Evolutionary conservation across 2,797 vertebrate species (phyloP).

Genomic region (Hippocampus kuda): DNA sequence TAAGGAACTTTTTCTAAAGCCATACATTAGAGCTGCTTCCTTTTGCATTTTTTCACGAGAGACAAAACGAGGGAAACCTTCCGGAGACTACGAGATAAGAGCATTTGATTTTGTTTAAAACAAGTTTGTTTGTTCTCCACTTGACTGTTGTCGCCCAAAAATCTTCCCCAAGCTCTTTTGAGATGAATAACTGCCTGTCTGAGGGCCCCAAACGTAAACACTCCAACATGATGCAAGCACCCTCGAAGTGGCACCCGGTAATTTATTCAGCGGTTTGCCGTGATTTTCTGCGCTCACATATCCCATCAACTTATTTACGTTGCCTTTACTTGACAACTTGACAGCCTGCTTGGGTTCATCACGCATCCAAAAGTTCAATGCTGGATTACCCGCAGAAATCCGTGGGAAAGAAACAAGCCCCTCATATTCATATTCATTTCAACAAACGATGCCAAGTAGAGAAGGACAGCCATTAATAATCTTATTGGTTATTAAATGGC

Average conservation of each 20-base stretch:
- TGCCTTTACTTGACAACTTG: slow-evolving; percentile 22
- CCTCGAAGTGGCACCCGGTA: not conserved
- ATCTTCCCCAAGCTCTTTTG: not conserved
- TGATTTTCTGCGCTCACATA: slow-evolving; percentile 2
- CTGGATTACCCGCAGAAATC: slow-evolving; percentile 39
- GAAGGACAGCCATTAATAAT: not conserved
- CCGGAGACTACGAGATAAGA: too few species aligned
- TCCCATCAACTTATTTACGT: slow-evolving; percentile 25
- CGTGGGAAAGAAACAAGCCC: slow-evolving; percentile 30
- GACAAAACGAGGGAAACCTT: not conserved
- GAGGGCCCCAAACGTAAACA: slow-evolving; percentile 4
- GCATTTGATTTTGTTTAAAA: too few species aligned
- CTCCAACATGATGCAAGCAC: slow-evolving; percentile 1
- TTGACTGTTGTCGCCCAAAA: not conserved
- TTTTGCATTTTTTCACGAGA: not conserved
- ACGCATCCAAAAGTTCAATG: slow-evolving; percentile 30
- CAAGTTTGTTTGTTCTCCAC: not conserved
- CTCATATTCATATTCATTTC: slow-evolving; percentile 20
- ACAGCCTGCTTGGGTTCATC: slow-evolving; percentile 23
- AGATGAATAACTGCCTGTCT: not conserved
- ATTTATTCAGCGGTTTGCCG: slow-evolving; percentile 22
- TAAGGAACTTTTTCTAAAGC: not conserved
- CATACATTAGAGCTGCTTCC: not conserved
- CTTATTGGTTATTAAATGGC: not conserved
- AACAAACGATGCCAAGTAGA: slow-evolving; percentile 14